Evolutionary conservation across 2,113 vertebrate genomes (phyloP), one percentile per base, ranked within the genome.

Genomic region (Megaceryle torquata): DNA sequence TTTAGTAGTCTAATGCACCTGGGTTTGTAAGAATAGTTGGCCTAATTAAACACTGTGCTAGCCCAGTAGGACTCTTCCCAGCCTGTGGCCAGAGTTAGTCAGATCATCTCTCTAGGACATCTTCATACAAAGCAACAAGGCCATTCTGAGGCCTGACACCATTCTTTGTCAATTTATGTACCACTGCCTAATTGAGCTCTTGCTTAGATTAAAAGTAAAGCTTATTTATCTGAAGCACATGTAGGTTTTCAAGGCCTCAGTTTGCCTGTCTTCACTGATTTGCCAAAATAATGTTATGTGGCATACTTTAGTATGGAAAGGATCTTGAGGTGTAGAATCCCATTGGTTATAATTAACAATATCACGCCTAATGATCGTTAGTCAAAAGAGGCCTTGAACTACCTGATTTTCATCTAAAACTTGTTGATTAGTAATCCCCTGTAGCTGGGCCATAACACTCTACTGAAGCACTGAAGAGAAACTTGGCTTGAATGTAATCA

Each of bases 401-500:
- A 86, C 71, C 76, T 90, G 68, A 94, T 81, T 95, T 86, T 90
- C 76, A 86, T 83, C 79, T 88, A 80, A 90, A 94, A 88, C 75
- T 44, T 91, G 82, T 94, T 95, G 88, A 93, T 86, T 65, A 91
- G 37, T 46, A 95, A 93, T 86, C 88, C 76, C 79, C 69, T 60
- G 61, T 81, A 94, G 65, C 56, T 78, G 69, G 35, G 41, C 57
- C 35, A 53, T 75, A 95, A 59, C 60, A 78, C 24, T 63, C 10
- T 76, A 4, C 46, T 22, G 41, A 79, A 86, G 33, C 63, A 86
- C 4, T 59, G 51, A 90, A 81, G 33, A 83, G 43, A 93, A 86
- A 51, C 88, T 92, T 78, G 88, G 65, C 29, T 60, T 86, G 93
- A 95, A 96, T 95, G 13, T 84, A 96, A 97, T 84, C 2, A 71